These are phyloP conservation scores for Monochamus saltuarius DNA, from an alignment of 1,140 invertebrate species.

Conservation along the genomic window DNA sequence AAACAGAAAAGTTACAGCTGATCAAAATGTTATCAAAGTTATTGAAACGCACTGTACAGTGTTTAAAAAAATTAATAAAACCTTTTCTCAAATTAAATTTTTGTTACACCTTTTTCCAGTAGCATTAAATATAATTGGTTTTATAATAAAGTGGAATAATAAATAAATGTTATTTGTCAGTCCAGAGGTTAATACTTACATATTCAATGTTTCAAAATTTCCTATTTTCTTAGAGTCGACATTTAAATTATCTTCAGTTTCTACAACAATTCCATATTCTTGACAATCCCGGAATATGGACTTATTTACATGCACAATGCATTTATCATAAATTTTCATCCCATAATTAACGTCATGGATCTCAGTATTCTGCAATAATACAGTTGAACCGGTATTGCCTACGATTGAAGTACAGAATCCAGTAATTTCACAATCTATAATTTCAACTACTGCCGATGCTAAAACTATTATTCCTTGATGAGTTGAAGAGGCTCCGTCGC, in stretches of 20 bases:
- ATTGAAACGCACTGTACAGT: too few species aligned
- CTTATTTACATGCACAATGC: conserved; percentile 31
- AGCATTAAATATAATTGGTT: too few species aligned
- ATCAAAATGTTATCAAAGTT: too few species aligned
- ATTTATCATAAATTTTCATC: conserved; percentile 46
- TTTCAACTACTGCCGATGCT: conserved; percentile 40
- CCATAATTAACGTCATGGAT: conserved; percentile 39
- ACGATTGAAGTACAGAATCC: conserved; percentile 50
- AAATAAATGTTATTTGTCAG: background rate
- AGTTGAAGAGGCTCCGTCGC: conserved; percentile 48
- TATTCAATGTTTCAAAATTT: conserved; percentile 40
- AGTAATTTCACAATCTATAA: conserved; percentile 49
- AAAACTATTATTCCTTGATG: conserved; percentile 53
- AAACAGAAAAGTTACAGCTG: too few species aligned
- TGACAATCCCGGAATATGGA: conserved; percentile 38
- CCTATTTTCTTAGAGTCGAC: conserved; percentile 21
- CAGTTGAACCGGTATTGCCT: conserved; percentile 41
- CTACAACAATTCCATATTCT: conserved; percentile 44
- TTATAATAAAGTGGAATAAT: background rate
- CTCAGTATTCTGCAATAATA: conserved; percentile 34
- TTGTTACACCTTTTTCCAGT: too few species aligned
- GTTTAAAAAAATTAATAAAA: background rate
- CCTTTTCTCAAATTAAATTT: too few species aligned
- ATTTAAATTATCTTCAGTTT: conserved; percentile 32
- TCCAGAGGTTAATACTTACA: conserved; percentile 21